Conservation (phyloP, 2,113 vertebrate species). For the Arvicanthis niloticus region DNA sequence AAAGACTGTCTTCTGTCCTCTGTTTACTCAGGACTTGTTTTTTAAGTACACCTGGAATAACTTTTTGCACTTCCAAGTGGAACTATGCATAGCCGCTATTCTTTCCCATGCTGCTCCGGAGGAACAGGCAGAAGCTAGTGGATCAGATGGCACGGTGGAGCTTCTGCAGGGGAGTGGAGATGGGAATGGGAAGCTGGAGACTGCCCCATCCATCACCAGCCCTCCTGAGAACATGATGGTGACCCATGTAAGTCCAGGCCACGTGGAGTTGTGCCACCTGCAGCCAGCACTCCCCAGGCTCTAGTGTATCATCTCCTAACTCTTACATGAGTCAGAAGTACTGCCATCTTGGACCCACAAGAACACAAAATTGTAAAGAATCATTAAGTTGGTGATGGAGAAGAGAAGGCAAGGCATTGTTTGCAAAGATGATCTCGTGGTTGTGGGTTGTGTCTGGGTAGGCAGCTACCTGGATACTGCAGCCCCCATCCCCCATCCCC, state of each 20-base stretch:
- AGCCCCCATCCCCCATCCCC: too few species aligned
- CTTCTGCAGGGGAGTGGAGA: constrained; percentile 59
- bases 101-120: constrained; percentile 91
- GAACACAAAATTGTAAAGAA: not conserved
- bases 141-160: constrained; percentile 77
- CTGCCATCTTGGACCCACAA: not conserved
- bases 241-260: constrained; percentile 90
- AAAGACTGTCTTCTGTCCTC: fast-evolving
- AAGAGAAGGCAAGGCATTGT: not conserved
- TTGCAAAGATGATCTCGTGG: too few species aligned
- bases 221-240: constrained; percentile 89
- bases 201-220: not conserved
- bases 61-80: constrained; percentile 99
- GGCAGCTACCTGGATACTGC: too few species aligned
- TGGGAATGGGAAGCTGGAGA: constrained; percentile 53
- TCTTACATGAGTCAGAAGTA: not conserved
- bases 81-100: constrained; percentile 95
- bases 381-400: not conserved
- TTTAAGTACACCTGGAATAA: constrained; percentile 99
- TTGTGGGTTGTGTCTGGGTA: not conserved
- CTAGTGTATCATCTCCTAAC: fast-evolving
- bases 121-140: constrained; percentile 69
- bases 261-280: fast-evolving
- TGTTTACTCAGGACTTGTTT: constrained; percentile 93
- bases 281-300: not conserved